These are phyloP conservation scores for Drosophila prostipennis DNA, from an alignment of 2,888 invertebrate genomes.

Conservation along the genomic window DNA sequence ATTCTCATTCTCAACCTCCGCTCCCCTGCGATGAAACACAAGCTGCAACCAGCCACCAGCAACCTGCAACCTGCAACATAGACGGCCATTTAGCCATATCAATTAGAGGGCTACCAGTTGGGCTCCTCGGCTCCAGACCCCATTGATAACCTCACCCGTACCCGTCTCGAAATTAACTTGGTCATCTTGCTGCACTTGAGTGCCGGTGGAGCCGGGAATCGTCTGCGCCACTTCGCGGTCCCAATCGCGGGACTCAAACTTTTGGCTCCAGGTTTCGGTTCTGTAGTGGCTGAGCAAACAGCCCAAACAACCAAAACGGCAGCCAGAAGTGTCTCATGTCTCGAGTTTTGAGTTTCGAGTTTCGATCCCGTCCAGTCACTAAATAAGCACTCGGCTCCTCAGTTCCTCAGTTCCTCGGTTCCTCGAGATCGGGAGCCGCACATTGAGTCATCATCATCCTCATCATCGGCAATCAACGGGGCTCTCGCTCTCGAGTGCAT, in stretches of 20 bases:
- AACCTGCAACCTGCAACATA: slow-evolving; percentile 57
- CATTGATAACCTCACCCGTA: slow-evolving; percentile 61
- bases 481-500: slow-evolving; percentile 38
- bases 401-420: slow-evolving; percentile 32
- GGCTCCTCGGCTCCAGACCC: not conserved
- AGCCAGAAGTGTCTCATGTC: slow-evolving; percentile 64
- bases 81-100: slow-evolving; percentile 77
- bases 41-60: slow-evolving; percentile 1
- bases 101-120: slow-evolving; percentile 60
- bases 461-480: slow-evolving; percentile 43
- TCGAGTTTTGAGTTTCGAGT: slow-evolving; percentile 37
- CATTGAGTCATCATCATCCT: slow-evolving; percentile 78
- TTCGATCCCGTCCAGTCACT: slow-evolving; percentile 68
- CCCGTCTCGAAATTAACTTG: slow-evolving; percentile 68
- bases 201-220: slow-evolving; percentile 38
- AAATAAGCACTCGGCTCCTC: slow-evolving; percentile 67
- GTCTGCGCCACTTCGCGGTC: slow-evolving; percentile 64
- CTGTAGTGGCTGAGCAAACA: slow-evolving; percentile 73
- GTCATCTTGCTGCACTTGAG: slow-evolving; percentile 76
- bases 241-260: slow-evolving; percentile 9
- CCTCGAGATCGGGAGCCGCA: slow-evolving; percentile 47
- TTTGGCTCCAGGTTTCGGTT: slow-evolving; percentile 57
- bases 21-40: not conserved
- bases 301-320: slow-evolving; percentile 69
- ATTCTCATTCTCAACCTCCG: slow-evolving; percentile 9